phyloP scores from a whole-genome alignment of 2,888 invertebrate genomes.

The Euplagia quadripunctaria region DNA sequence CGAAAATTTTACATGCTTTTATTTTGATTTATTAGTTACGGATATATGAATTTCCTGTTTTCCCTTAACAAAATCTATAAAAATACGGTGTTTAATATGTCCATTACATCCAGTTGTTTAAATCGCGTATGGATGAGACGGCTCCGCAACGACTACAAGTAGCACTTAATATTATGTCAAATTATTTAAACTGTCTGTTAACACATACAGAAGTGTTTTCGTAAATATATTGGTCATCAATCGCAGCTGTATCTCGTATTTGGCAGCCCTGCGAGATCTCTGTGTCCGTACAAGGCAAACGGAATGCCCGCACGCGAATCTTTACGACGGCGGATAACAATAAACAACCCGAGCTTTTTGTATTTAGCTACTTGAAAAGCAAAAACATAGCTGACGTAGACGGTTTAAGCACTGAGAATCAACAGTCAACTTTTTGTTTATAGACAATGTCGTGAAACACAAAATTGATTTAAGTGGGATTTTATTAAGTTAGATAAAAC shows the following conservation, averaged over 20 bases:
- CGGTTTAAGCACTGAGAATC: conserved; percentile 40
- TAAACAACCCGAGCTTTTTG: conserved; percentile 67
- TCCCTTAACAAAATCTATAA: not conserved
- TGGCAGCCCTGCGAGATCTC: conserved; percentile 48
- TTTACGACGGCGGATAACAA: conserved; percentile 66
- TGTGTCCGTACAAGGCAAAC: conserved; percentile 54
- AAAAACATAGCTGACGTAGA: conserved; percentile 47
- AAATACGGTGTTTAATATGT: conserved; percentile 14
- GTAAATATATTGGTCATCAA: conserved; percentile 45
- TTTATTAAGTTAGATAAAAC: conserved; percentile 18
- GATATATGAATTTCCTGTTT: not conserved
- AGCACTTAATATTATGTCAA: conserved; percentile 40
- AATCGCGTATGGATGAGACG: conserved; percentile 26
- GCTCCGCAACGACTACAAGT: conserved; percentile 2
- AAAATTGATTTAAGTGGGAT: conserved; percentile 33
- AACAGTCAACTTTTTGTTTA: conserved; percentile 31
- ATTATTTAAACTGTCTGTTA: conserved; percentile 39
- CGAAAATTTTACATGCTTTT: not conserved
- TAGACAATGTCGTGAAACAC: conserved; percentile 22
- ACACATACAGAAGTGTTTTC: conserved; percentile 38
- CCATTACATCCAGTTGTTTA: not conserved
- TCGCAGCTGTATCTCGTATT: conserved; percentile 29
- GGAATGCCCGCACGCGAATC: conserved; percentile 57
- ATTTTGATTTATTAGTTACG: not conserved
- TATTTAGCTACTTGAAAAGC: conserved; percentile 48